phyloP scores from a whole-genome alignment of 2,113 vertebrate genomes.

The Gasterosteus aculeatus region DNA sequence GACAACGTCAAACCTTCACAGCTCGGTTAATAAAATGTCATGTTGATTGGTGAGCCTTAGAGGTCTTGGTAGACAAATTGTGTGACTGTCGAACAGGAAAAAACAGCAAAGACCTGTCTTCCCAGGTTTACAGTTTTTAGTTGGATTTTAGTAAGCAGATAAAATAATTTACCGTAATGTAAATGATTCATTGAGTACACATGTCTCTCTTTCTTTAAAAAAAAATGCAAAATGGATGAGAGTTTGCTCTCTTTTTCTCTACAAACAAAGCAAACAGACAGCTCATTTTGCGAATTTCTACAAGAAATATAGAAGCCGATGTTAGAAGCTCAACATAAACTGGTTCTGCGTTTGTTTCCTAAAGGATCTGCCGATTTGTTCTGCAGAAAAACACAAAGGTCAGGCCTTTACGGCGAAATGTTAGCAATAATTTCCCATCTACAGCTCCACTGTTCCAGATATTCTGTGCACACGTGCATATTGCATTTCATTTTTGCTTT shows the following conservation, averaged over 20 bases:
- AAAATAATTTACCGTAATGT: slow-evolving; percentile 3
- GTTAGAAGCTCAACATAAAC: slow-evolving; percentile 39
- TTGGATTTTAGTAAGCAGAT: not conserved
- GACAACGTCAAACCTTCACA: not conserved
- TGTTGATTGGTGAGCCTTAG: not conserved
- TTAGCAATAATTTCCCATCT: slow-evolving; percentile 19
- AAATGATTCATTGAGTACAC: not conserved
- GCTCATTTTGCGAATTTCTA: slow-evolving; percentile 15
- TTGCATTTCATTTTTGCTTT: slow-evolving; percentile 63
- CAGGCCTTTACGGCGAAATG: slow-evolving; percentile 12
- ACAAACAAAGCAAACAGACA: slow-evolving; percentile 6
- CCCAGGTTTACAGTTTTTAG: not conserved
- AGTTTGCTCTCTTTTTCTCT: not conserved
- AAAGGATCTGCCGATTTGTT: slow-evolving; percentile 13
- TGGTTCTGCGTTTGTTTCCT: slow-evolving; percentile 12
- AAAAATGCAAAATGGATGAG: not conserved
- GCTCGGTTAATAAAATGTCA: not conserved
- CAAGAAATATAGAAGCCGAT: not conserved
- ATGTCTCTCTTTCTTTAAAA: not conserved
- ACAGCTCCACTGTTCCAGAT: slow-evolving; percentile 25
- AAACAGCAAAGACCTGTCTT: not conserved
- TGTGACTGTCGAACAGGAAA: not conserved
- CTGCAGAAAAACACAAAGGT: slow-evolving; percentile 31
- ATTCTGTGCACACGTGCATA: slow-evolving; percentile 50
- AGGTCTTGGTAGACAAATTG: not conserved